These are phyloP conservation scores for Platichthys flesus DNA, from an alignment of 2,113 vertebrate genomes.

Conservation along the genomic window DNA sequence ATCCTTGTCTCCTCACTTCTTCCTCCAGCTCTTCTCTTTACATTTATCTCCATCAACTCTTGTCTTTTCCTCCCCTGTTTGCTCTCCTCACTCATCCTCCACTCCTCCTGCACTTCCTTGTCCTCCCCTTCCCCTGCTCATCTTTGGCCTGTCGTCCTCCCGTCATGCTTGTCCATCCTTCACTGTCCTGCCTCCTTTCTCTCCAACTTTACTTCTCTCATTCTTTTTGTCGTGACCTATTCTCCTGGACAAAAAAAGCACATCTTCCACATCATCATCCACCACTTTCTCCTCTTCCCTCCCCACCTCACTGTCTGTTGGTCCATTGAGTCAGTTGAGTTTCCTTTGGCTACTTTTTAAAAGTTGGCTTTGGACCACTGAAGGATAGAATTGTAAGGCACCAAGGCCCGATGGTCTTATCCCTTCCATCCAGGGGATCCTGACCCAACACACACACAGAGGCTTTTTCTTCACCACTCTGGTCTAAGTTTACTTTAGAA, in stretches of 20 bases:
- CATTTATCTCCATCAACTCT: constrained; percentile 58
- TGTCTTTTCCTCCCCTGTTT: constrained; percentile 26
- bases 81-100: constrained; percentile 18
- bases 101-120: constrained; percentile 5
- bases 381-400: constrained; percentile 68
- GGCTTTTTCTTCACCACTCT: constrained; percentile 45
- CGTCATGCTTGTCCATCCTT: constrained; percentile 15
- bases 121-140: constrained; percentile 1
- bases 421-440: constrained; percentile 55
- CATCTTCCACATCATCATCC: not conserved
- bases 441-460: not conserved
- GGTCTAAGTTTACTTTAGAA: no score
- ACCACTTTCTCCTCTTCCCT: constrained; percentile 2
- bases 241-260: not conserved
- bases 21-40: not conserved
- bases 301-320: constrained; percentile 38
- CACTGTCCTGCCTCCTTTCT: not conserved
- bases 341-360: constrained; percentile 66
- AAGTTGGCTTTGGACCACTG: constrained; percentile 65
- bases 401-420: constrained; percentile 62
- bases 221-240: not conserved
- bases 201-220: not conserved
- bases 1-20: not conserved
- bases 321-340: constrained; percentile 64
- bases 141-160: constrained; percentile 24